Evolutionary conservation across 2,888 invertebrate species (phyloP), one percentile per base, ranked within the genome.

Genomic region (Sipha maydis): DNA sequence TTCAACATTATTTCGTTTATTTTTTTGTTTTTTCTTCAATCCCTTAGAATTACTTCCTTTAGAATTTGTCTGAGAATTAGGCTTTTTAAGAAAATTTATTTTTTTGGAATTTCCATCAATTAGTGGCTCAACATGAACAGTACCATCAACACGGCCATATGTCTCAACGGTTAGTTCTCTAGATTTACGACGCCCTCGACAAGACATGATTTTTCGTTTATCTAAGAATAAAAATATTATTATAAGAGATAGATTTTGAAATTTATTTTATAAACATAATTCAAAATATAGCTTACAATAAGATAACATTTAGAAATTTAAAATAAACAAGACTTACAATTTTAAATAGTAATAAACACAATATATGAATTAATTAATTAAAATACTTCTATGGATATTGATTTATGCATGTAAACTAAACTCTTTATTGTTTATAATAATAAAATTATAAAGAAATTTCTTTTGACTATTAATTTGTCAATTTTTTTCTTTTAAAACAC

Each of bases 101-200:
- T 82, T 82, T 48, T 88, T 88, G 19, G 41, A 17, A 25, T 88
- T 82, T 41, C 56, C 82, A n/a, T 82, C 67, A 31, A 88, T 82
- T n/a, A 88, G 41, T 73, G 86, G 69, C 31, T 80, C 56, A 28
- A 86, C 41, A 11, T 69, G 84, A 11, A 79, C 54, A 28, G 78
- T 73, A 2, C 28, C 75, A n/a, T 88, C 80, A 67, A 75, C 82
- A 76, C 75, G 80, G 5, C 82, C 75, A 67, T 86, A 96, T 5
- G 96, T 97, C 92, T 97, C 96, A 19, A 97, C 95, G 28, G 94
- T 95, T 84, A 97, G 96, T 90, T 95, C 95, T 90, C 94, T 94
- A 0, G 95, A 93, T 90, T 94, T 94, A 19, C 96, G 93, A 89
- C 95, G 94, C 0, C 96, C 96, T 85, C 95, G 93, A 90, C 94